Base-by-base conservation (phyloP, 2,888 invertebrate species). In the Eudasyphora cyanicolor region DNA sequence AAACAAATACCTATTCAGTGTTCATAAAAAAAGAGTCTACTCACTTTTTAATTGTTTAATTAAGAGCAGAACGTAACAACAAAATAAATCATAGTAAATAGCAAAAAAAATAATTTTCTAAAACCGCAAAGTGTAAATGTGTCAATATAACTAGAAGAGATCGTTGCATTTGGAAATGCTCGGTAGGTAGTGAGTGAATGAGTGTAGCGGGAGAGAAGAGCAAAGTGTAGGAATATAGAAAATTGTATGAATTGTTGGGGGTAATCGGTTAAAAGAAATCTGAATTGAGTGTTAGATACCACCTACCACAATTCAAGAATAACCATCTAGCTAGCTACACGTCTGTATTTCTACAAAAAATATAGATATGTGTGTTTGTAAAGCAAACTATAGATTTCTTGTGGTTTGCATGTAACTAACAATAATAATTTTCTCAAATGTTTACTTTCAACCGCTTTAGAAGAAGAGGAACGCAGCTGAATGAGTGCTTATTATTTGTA, bases 41-140 rank as follows among this genome's bases (percentile, higher is more conserved):
- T 67, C 67, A 67, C 67, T 42, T 67, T 51, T 70, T 35, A 73
- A 60, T 73, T 73, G 73, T 73, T 73, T 57, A 73, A 73, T 57
- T 73, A 73, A 73, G 54, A 71, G 51, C 51, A 73, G 42, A 71
- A 71, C 35, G 24, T 17, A 64, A 64, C 35, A 38, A 70, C 29
- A 27, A 70, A 49, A 54, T 29, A 71, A 54, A 71, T 70, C 19
- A 51, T 51, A 32, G 35, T n/a, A 51, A 71, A 70, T 19, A 19
- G 12, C 32, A 71, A 32, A 69, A 45, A 70, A 45, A 49, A 17
- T 49, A 17, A n/a, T 69, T 14, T 29, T 70, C 29, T 2, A 51
- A 54, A 35, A 71, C 19, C 29, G 19, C 51, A 71, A 54, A 71
- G 19, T 54, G 35, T 69, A 32, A 38, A 21, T n/a, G n/a, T n/a